Evolutionary conservation across 2,888 invertebrate species (phyloP), one percentile per base, ranked within the genome.

Genomic region (Chouioia cunea): DNA sequence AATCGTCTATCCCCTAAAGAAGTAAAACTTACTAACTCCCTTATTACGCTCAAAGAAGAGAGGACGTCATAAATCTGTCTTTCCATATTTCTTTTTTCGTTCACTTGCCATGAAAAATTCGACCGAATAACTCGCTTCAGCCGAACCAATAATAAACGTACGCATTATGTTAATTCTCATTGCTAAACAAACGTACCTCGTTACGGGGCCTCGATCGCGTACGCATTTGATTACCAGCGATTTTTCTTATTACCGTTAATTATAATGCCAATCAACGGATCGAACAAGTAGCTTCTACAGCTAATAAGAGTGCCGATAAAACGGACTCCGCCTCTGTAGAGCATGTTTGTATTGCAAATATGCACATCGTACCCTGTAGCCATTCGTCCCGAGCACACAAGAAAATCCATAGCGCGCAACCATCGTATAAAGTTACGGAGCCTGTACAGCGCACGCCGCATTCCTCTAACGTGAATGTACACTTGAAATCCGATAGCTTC

Each of bases 401-500:
- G n/a, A 20, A 15, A 15, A 14, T 36, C 78, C 69, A 67, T 73
- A 72, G 74, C 79, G 79, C 81, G 81, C 80, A 81, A 81, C 76
- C 75, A 76, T 73, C 76, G 80, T 79, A 79, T 80, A 78, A 78
- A 78, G 80, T 80, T 80, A 79, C 81, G 75, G 73, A 74, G 65
- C 74, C 73, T 76, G 73, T 74, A 76, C 76, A n/a, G n/a, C n/a
- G n/a, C n/a, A n/a, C n/a, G 67, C 73, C 67, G 75, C 80, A 81
- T 81, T 81, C 80, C 79, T n/a, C n/a, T 76, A 27, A 46, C 63
- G 44, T 53, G 76, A 76, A 76, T 72, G 70, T 69, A 71, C 75
- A 76, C 75, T 72, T 77, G 80, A 81, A 80, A 81, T 81, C 80
- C 80, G 78, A 81, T 80, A 79, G 74, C 75, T 77, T 76, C 76